These are phyloP conservation scores for Drosophila siamana DNA, from an alignment of 2,888 invertebrate genomes.

Conservation along the genomic window DNA sequence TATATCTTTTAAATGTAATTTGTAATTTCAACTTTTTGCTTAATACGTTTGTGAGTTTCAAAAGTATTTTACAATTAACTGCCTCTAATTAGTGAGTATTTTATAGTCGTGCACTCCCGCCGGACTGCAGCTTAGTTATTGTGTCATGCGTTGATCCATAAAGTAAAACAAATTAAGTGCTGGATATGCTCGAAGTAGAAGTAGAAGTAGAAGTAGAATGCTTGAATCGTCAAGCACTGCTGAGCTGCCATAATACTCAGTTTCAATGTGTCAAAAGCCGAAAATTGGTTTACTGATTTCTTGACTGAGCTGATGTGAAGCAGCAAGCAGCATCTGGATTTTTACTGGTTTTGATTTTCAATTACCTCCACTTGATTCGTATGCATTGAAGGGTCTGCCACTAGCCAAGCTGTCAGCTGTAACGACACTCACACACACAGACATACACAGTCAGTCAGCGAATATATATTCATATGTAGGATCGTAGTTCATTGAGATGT, in stretches of 20 bases:
- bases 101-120: not conserved
- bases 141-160: not conserved
- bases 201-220: not conserved
- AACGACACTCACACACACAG: slow-evolving; percentile 21
- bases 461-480: slow-evolving; percentile 14
- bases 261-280: slow-evolving; percentile 26
- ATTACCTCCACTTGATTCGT: slow-evolving; percentile 73
- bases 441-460: not conserved
- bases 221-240: not conserved
- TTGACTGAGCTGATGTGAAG: slow-evolving; percentile 21
- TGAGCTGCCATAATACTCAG: slow-evolving; percentile 2
- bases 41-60: too few species aligned
- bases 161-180: not conserved
- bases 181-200: not conserved
- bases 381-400: slow-evolving; percentile 63
- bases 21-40: too few species aligned
- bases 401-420: slow-evolving; percentile 51
- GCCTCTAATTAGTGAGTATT: too few species aligned
- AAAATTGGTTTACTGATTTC: slow-evolving; percentile 54
- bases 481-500: slow-evolving; percentile 36
- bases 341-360: slow-evolving; percentile 72
- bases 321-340: slow-evolving; percentile 23
- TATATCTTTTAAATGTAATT: too few species aligned
- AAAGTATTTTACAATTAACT: too few species aligned
- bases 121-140: not conserved